These are phyloP conservation scores for Nomada goodeniana DNA, from an alignment of 2,888 invertebrate species.

Conservation along the genomic window DNA sequence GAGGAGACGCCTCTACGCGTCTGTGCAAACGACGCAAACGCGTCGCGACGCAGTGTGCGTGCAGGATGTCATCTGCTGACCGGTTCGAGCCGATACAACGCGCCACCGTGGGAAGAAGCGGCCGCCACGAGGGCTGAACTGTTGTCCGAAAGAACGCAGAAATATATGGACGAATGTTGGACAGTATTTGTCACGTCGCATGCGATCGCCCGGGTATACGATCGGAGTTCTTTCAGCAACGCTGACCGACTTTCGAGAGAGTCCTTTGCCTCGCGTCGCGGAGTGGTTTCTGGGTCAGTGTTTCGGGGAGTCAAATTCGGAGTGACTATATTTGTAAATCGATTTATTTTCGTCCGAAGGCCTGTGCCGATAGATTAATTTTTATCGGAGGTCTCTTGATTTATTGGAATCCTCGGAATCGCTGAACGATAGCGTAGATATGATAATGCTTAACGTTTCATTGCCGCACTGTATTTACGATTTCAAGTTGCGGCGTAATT, in stretches of 20 bases:
- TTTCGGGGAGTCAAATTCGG: background rate
- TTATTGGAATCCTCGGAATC: too few relatives aligned
- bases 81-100: constrained; percentile 75
- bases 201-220: background rate
- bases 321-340: background rate
- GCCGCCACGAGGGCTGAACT: constrained; percentile 41
- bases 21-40: constrained; percentile 14
- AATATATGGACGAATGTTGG: background rate
- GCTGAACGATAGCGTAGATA: too few relatives aligned
- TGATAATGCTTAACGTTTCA: too few relatives aligned
- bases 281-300: background rate
- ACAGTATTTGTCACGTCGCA: constrained; percentile 43
- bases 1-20: constrained; percentile 11
- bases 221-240: background rate
- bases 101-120: constrained; percentile 81
- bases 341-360: too few relatives aligned
- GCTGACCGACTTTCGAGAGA: background rate
- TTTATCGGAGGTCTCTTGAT: too few relatives aligned
- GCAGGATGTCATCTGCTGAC: constrained; percentile 78
- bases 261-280: background rate
- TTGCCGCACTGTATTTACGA: too few relatives aligned
- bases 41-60: constrained; percentile 59
- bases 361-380: too few relatives aligned
- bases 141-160: constrained; percentile 19
- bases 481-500: too few relatives aligned